Evolutionary conservation across 2,113 vertebrate genomes (phyloP).

Genomic region (Conger conger): DNA sequence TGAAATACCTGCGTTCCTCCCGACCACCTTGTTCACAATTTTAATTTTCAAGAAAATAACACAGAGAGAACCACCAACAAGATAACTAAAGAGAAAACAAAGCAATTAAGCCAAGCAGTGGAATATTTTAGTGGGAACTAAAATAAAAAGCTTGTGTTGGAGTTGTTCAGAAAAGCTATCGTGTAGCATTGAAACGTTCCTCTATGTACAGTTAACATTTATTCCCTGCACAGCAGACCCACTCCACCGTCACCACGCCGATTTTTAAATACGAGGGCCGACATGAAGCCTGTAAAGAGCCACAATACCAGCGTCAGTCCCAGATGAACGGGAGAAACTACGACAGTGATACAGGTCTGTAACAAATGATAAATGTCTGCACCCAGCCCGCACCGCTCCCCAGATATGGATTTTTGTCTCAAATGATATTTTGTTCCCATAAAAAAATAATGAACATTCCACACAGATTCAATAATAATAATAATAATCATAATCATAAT

Average conservation of each 20-base stretch:
- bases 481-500: conserved; percentile 16
- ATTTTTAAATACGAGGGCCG: not conserved
- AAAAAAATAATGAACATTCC: conserved; percentile 25
- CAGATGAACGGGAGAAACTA: conserved; percentile 30
- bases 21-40: conserved; percentile 22
- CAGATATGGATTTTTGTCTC: conserved; percentile 11
- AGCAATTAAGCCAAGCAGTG: conserved; percentile 18
- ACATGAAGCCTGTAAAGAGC: conserved; percentile 3
- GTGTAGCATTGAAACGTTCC: not conserved
- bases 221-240: not conserved
- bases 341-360: conserved; percentile 28
- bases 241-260: not conserved
- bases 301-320: conserved; percentile 1
- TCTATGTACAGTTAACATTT: conserved; percentile 3
- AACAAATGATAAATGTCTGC: not conserved
- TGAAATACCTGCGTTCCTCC: not conserved
- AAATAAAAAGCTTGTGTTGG: not conserved
- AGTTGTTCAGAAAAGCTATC: conserved; percentile 26
- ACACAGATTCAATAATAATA: conserved; percentile 32
- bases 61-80: conserved; percentile 8
- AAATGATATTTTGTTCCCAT: conserved; percentile 21
- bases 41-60: conserved; percentile 20
- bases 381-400: not conserved
- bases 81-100: conserved; percentile 29
- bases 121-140: conserved; percentile 14